Base-by-base conservation (phyloP, 2,797 vertebrate species). In the Cygnus olor region DNA sequence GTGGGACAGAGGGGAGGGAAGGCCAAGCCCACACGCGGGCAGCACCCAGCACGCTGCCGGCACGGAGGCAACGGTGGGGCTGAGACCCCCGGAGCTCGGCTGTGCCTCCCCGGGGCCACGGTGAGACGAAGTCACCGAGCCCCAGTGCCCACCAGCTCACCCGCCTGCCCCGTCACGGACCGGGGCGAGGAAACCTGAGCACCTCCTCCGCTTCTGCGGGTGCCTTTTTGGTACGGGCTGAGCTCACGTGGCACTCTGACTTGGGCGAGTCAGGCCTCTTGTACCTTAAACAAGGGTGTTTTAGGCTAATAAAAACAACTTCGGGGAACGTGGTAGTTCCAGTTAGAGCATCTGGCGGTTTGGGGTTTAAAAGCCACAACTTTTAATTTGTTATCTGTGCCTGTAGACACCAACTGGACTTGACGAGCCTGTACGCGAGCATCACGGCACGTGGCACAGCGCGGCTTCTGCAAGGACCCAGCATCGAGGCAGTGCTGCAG, bases 41-140 rank as follows among this genome's bases (percentile, higher is more conserved):
- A 69, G 32, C 6, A 3, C 51, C 5, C 18, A 70, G n/a, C 79
- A 32, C 10, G 9, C 77, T n/a, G 15, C n/a, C 3, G 3, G 45
- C 27, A 18, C 0, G 2, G 54, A 18, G 56, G 27, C 53, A 36
- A 53, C 14, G 34, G 24, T 12, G 17, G 36, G 53, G 28, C 45
- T 40, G 25, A 69, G 56, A 64, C 15, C 61, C 44, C 4, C 13
- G 18, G 13, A 25, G 5, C 19, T 13, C 1, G 3, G 17, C 40
- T 21, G 42, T 20, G 44, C 34, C 32, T 18, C 66, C 24, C 2
- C 2, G 9, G 45, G 5, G 19, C 5, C 54, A 47, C 54, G 63
- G 42, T 0, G 0, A 60, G 78, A 51, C 5, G 9, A 28, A 73
- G 28, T 4, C 3, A 22, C 22, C 15, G 20, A 63, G n/a, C 6